phyloP scores from a whole-genome alignment of 2,797 vertebrate species.

The Decapterus maruadsi region DNA sequence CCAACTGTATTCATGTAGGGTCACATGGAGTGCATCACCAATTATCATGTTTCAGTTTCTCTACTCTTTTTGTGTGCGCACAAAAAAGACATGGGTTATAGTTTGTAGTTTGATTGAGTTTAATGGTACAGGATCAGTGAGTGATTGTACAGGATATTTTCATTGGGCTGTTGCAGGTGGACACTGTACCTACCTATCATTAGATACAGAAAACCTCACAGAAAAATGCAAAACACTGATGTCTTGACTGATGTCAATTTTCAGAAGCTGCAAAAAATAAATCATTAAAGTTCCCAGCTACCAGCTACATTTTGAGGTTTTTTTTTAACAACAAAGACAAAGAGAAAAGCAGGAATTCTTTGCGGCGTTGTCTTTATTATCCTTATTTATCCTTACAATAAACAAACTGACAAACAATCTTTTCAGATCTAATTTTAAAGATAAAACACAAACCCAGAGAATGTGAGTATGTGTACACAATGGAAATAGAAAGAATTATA shows the following conservation, averaged over 20 bases:
- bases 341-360: background rate
- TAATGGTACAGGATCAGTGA: background rate
- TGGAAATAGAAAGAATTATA: background rate
- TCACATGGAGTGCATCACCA: too few species aligned
- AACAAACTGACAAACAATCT: background rate
- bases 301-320: too few species aligned
- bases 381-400: too few species aligned
- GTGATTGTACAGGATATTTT: background rate
- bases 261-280: background rate
- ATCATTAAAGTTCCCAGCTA: background rate
- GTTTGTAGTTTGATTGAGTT: background rate
- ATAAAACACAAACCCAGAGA: background rate
- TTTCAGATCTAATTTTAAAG: background rate
- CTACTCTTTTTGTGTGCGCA: background rate
- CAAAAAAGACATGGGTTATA: too few species aligned
- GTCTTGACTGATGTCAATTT: background rate
- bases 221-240: background rate
- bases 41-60: background rate
- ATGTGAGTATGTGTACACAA: background rate
- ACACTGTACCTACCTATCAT: background rate
- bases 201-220: background rate
- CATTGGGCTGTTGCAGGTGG: background rate
- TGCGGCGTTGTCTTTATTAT: too few species aligned
- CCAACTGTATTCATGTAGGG: background rate
- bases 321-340: too few species aligned